phyloP scores from a whole-genome alignment of 1,140 invertebrate species.

The Drosophila obscura region DNA sequence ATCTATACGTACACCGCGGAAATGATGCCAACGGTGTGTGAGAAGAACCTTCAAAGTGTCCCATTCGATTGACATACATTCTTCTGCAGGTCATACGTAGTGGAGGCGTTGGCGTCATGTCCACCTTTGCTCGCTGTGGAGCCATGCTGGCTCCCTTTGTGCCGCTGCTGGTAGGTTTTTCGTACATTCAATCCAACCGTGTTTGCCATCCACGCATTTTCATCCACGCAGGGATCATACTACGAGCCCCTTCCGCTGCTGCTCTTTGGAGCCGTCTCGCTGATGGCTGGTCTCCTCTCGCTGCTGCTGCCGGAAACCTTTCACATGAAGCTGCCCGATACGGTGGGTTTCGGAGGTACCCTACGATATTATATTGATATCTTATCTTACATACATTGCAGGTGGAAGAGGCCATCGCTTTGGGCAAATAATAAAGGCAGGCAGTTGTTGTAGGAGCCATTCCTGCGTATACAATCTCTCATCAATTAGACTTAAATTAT shows the following conservation, averaged over 20 bases:
- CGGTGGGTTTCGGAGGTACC: conserved; percentile 40
- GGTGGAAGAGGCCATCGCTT: conserved; percentile 63
- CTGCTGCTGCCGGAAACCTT: conserved; percentile 87
- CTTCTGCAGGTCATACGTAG: conserved; percentile 83
- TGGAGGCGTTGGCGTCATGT: conserved; percentile 86
- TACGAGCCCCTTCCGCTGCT: conserved; percentile 85
- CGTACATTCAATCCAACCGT: background rate
- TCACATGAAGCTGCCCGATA: conserved; percentile 86
- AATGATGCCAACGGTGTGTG: conserved; percentile 86
- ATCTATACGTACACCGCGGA: conserved; percentile 87
- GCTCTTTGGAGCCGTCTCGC: conserved; percentile 85
- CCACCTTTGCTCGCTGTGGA: conserved; percentile 86
- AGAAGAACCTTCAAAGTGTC: background rate
- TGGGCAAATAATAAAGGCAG: conserved; percentile 33
- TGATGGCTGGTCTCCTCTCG: conserved; percentile 85
- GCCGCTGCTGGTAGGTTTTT: conserved; percentile 85
- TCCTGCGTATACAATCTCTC: background rate
- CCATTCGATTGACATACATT: background rate
- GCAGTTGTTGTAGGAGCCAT: background rate
- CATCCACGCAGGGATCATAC: conserved; percentile 83
- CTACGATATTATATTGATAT: background rate
- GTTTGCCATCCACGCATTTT: too few relatives aligned
- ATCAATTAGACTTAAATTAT: background rate
- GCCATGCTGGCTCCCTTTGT: conserved; percentile 87
- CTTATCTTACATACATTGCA: conserved; percentile 5